Conservation (phyloP, 2,888 invertebrate genomes). For the Mimachlamys varia region DNA sequence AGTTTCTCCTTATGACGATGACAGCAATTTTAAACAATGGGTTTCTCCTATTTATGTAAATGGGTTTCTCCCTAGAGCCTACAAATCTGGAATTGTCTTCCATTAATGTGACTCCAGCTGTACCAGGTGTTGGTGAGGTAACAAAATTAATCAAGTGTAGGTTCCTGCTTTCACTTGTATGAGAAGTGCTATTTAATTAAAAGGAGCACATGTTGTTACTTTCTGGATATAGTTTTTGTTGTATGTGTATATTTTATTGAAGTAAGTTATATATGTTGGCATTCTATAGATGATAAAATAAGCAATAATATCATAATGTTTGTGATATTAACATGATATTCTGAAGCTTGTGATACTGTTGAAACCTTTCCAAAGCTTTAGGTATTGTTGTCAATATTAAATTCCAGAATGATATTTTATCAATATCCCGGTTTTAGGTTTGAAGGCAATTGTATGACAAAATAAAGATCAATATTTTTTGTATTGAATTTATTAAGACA, state of each 20-base stretch:
- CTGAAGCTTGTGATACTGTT: slow-evolving; percentile 31
- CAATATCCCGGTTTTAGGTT: not conserved
- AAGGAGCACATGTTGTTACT: not conserved
- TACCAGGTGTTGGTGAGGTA: not conserved
- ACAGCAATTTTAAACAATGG: too few species aligned
- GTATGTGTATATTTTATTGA: slow-evolving; percentile 7
- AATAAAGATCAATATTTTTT: not conserved
- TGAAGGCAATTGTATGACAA: not conserved
- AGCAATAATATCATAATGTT: slow-evolving; percentile 17
- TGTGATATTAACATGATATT: slow-evolving; percentile 27
- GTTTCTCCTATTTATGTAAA: too few species aligned
- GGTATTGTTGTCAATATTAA: not conserved
- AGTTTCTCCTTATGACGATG: too few species aligned
- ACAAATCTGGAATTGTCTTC: slow-evolving; percentile 29
- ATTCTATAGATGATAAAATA: not conserved
- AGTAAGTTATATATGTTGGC: not conserved
- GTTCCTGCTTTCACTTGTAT: not conserved
- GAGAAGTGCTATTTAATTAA: not conserved
- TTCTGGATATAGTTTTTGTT: too few species aligned
- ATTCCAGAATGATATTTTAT: not conserved
- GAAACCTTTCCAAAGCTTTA: slow-evolving; percentile 5
- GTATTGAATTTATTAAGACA: not conserved
- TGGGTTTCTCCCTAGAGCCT: not conserved
- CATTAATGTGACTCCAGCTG: not conserved
- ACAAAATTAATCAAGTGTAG: too few species aligned